A percentile compares a stretch with the other conserved stretches of the same genome.
These are phyloP conservation scores for Protobothrops mucrosquamatus DNA, from an alignment of 2,113 vertebrate genomes.

Conservation along the genomic window DNA sequence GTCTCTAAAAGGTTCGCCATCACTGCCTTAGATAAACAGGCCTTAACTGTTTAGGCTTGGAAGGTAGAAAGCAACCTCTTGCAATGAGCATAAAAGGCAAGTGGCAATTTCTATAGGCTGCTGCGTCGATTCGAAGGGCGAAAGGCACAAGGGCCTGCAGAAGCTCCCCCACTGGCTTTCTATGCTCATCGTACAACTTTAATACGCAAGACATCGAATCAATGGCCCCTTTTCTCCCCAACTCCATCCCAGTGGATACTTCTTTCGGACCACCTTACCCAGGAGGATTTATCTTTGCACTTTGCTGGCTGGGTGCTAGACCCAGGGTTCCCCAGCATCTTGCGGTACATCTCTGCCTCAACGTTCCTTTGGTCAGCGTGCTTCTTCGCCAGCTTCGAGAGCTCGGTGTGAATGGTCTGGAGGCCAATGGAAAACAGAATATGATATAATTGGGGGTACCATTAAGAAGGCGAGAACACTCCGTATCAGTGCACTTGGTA, in stretches of 20 bases:
- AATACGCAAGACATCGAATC: not conserved
- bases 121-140: not conserved
- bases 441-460: not conserved
- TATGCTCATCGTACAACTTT: not conserved
- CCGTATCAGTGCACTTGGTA: not conserved
- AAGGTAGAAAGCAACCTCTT: not conserved
- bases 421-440: too few species aligned
- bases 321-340: conserved; percentile 89
- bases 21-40: not conserved
- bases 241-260: too few species aligned
- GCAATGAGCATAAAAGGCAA: not conserved
- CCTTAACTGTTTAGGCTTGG: not conserved
- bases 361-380: conserved; percentile 84
- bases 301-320: conserved; percentile 58
- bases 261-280: conserved; percentile 76
- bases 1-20: too few species aligned
- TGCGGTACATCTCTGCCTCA: conserved; percentile 94
- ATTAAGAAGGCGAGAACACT: not conserved
- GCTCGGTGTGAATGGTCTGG: conserved; percentile 91
- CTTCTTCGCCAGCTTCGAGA: conserved; percentile 94
- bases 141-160: not conserved
- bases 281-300: conserved; percentile 76
- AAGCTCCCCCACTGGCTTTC: not conserved
- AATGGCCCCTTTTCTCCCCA: not conserved
- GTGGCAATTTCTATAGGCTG: not conserved